Percentiles rank a stretch among this genome's conserved stretches.
These are phyloP conservation scores for Timandra comae DNA, from an alignment of 2,888 invertebrate genomes.

Conservation along the genomic window DNA sequence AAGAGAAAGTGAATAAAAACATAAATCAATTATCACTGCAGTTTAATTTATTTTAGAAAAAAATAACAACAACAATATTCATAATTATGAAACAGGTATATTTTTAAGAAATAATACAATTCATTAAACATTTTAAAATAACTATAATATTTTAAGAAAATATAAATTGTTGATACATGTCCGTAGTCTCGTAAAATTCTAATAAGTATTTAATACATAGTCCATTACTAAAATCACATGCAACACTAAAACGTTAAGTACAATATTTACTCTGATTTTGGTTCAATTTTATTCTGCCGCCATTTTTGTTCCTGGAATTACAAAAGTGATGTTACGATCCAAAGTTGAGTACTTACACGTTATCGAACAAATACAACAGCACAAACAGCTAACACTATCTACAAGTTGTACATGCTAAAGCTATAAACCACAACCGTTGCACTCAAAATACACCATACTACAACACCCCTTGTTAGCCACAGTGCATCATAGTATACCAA, in stretches of 20 bases:
- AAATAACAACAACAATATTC: constrained; percentile 19
- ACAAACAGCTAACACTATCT: too few relatives aligned
- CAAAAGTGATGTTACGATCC: too few relatives aligned
- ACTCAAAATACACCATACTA: too few relatives aligned
- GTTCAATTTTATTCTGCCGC: constrained; percentile 66
- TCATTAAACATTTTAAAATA: constrained; percentile 35
- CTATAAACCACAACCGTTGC: too few relatives aligned
- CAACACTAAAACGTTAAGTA: constrained; percentile 14
- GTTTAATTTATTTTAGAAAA: too few relatives aligned
- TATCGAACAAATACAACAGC: too few relatives aligned
- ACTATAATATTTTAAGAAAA: constrained; percentile 34
- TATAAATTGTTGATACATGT: constrained; percentile 34
- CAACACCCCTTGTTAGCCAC: too few relatives aligned
- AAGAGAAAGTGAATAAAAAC: too few relatives aligned
- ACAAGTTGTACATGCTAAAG: too few relatives aligned
- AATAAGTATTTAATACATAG: constrained; percentile 23
- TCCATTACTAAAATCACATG: constrained; percentile 16
- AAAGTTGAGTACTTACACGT: too few relatives aligned
- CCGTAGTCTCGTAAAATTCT: constrained; percentile 16
- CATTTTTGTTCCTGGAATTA: constrained; percentile 71
- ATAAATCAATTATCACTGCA: too few relatives aligned
- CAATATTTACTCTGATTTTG: constrained; percentile 48
- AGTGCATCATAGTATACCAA: too few relatives aligned
- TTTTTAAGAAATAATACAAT: constrained; percentile 50
- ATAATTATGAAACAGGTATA: constrained; percentile 47